Percentiles rank a stretch among this genome's conserved stretches.
phyloP scores from a whole-genome alignment of 2,797 vertebrate genomes.

The Geotrypetes seraphini region DNA sequence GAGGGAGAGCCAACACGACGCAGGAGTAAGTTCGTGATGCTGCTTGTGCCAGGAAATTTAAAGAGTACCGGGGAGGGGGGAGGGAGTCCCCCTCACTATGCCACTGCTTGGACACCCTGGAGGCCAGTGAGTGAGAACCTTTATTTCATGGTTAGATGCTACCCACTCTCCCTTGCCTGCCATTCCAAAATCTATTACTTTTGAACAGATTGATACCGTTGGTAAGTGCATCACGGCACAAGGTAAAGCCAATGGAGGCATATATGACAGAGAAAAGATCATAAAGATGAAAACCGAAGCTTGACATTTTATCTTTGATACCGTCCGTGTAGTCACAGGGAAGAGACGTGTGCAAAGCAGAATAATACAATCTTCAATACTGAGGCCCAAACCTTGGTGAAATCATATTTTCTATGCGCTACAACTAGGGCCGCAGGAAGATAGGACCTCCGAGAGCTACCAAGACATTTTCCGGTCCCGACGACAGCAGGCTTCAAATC shows the following conservation, averaged over 20 bases:
- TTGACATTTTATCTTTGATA: constrained; percentile 2
- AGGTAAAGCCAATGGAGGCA: background rate
- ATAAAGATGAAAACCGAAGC: background rate
- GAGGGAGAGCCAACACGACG: too few relatives aligned
- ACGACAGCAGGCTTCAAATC: constrained; percentile 12
- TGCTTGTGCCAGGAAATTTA: too few relatives aligned
- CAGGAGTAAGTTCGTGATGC: too few relatives aligned
- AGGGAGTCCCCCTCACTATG: too few relatives aligned
- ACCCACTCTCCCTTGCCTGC: too few relatives aligned
- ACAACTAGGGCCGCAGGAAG: constrained; percentile 8
- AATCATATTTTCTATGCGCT: background rate
- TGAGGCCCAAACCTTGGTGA: background rate
- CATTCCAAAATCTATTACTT: too few relatives aligned
- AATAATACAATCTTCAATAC: background rate
- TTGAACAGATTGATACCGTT: background rate
- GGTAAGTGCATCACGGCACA: background rate
- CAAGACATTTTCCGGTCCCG: constrained; percentile 2
- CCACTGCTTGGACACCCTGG: too few relatives aligned
- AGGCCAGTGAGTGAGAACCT: too few relatives aligned
- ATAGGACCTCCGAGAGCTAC: constrained; percentile 3
- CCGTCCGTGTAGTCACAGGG: background rate
- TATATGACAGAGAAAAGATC: constrained; percentile 5
- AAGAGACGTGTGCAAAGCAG: background rate
- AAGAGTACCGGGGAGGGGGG: too few relatives aligned
- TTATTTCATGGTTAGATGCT: too few relatives aligned